phyloP scores from a whole-genome alignment of 1,140 invertebrate species.

The Arion vulgaris region DNA sequence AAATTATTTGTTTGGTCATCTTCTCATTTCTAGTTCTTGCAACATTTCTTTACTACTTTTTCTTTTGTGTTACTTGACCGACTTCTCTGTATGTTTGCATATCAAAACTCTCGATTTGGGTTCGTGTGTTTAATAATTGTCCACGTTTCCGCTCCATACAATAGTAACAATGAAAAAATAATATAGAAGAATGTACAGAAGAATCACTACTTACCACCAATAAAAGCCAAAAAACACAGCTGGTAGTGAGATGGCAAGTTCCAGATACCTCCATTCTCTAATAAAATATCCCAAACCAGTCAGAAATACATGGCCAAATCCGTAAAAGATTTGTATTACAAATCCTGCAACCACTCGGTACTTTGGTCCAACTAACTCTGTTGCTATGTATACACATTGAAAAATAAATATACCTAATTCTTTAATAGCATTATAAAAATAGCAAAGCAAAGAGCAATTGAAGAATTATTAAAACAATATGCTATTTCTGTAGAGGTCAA shows the following conservation, averaged over 20 bases:
- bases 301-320: slow-evolving; percentile 80
- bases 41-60: too few species aligned
- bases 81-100: too few species aligned
- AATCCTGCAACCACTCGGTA: slow-evolving; percentile 82
- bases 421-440: not conserved
- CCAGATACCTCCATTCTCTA: slow-evolving; percentile 82
- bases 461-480: not conserved
- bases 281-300: slow-evolving; percentile 79
- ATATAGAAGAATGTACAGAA: not conserved
- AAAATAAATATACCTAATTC: not conserved
- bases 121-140: too few species aligned
- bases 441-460: not conserved
- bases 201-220: slow-evolving; percentile 52
- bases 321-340: slow-evolving; percentile 81
- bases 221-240: slow-evolving; percentile 80
- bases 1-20: too few species aligned
- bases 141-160: too few species aligned
- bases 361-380: slow-evolving; percentile 65
- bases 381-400: slow-evolving; percentile 50
- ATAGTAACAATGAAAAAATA: too few species aligned
- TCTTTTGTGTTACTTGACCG: too few species aligned
- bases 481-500: too few species aligned
- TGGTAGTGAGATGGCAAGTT: slow-evolving; percentile 83
- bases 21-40: too few species aligned
- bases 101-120: too few species aligned